Evolutionary conservation across 1,140 invertebrate species (phyloP).

Genomic region (Drosophila novamexicana): DNA sequence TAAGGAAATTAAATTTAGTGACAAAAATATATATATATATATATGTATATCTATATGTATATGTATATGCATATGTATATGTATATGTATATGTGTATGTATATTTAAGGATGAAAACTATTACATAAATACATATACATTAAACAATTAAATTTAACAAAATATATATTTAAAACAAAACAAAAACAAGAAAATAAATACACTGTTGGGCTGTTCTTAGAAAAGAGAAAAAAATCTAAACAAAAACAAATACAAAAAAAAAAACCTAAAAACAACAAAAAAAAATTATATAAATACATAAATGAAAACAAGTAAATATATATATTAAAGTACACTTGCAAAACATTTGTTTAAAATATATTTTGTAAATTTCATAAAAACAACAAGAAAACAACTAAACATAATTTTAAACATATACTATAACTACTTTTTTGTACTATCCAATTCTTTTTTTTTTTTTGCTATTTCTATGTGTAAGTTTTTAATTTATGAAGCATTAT

Average conservation of each 20-base stretch:
- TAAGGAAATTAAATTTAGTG: constrained; percentile 21
- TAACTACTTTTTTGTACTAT: constrained; percentile 43
- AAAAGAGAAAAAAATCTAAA: constrained; percentile 54
- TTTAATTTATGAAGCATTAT: constrained; percentile 60
- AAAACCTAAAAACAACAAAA: constrained; percentile 14
- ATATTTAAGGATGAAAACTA: constrained; percentile 13
- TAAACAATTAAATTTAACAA: constrained; percentile 28
- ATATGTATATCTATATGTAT: background rate
- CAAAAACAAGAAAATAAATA: constrained; percentile 29
- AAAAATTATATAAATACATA: constrained; percentile 17
- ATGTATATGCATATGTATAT: constrained; percentile 28
- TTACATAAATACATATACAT: constrained; percentile 33
- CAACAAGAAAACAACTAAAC: constrained; percentile 15
- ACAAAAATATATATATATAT: constrained; percentile 8
- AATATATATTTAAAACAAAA: constrained; percentile 36
- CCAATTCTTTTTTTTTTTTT: constrained; percentile 45
- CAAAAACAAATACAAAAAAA: constrained; percentile 28
- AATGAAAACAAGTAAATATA: constrained; percentile 41
- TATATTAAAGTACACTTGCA: constrained; percentile 37
- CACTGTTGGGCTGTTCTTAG: constrained; percentile 82
- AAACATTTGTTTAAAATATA: constrained; percentile 60
- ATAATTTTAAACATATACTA: constrained; percentile 51
- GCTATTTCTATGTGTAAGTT: constrained; percentile 53
- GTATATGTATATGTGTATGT: constrained; percentile 35
- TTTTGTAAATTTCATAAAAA: constrained; percentile 77